Evolutionary conservation across 2,113 vertebrate species (phyloP).

Genomic region (Neogale vison): DNA sequence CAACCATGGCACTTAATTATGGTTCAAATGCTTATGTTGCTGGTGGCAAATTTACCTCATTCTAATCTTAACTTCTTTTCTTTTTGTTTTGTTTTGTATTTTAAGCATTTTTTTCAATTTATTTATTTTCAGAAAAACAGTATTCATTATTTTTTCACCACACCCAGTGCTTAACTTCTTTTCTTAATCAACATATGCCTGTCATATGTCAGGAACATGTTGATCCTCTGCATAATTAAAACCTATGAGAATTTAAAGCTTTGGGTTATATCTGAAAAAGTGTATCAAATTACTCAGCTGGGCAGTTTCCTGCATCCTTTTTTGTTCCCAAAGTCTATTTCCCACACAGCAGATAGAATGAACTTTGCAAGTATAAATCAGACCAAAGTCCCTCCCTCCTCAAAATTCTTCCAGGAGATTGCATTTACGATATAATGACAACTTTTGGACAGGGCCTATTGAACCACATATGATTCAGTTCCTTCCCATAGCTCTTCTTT

Average conservation of each 20-base stretch:
- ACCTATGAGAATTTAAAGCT: slow-evolving; percentile 12
- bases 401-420: neutral
- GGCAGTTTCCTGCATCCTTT: neutral
- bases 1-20: slow-evolving; percentile 6
- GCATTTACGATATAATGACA: neutral
- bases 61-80: slow-evolving; percentile 22
- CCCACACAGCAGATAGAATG: neutral
- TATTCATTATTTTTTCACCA: too few relatives aligned
- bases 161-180: neutral
- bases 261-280: neutral
- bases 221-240: neutral
- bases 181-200: neutral
- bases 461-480: neutral
- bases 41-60: neutral
- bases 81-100: too few relatives aligned
- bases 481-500: neutral
- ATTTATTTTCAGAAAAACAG: too few relatives aligned
- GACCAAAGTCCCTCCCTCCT: neutral
- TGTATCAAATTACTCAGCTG: neutral
- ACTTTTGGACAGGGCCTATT: neutral
- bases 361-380: slow-evolving; percentile 8
- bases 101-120: too few relatives aligned
- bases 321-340: neutral
- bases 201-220: neutral
- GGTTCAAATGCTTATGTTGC: neutral